Evolutionary conservation across 2,797 vertebrate species (phyloP).

Genomic region (Vireo griseus): DNA sequence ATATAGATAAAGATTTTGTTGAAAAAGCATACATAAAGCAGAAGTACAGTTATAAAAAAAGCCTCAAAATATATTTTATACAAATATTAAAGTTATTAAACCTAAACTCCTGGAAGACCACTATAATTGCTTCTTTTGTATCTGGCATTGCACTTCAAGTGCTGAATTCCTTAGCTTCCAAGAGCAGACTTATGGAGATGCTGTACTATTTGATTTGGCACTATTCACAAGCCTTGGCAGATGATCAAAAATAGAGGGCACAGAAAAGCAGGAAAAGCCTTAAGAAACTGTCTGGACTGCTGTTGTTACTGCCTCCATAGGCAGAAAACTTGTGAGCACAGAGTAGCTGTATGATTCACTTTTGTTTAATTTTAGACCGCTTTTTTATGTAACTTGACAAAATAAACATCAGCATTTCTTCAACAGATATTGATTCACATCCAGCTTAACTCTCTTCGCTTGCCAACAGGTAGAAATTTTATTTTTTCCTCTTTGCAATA

Average conservation of each 20-base stretch:
- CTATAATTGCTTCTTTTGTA: slow-evolving; percentile 54
- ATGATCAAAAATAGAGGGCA: slow-evolving; percentile 74
- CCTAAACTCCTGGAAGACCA: slow-evolving; percentile 41
- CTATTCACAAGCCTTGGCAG: slow-evolving; percentile 64
- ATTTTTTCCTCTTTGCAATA: not conserved
- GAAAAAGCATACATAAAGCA: not conserved
- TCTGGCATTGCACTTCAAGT: slow-evolving; percentile 38
- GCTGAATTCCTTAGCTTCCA: slow-evolving; percentile 67
- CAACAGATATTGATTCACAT: not conserved
- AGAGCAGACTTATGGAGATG: slow-evolving; percentile 62
- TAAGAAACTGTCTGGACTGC: slow-evolving; percentile 69
- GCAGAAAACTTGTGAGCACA: slow-evolving; percentile 43
- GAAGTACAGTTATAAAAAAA: not conserved
- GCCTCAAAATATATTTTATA: not conserved
- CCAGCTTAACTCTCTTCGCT: not conserved
- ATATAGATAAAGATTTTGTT: not conserved
- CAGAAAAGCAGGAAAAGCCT: slow-evolving; percentile 70
- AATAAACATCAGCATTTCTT: slow-evolving; percentile 5
- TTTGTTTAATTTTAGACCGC: not conserved
- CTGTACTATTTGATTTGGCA: slow-evolving; percentile 77
- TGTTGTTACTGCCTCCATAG: slow-evolving; percentile 42
- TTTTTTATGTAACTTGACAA: not conserved
- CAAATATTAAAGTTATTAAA: slow-evolving; percentile 38
- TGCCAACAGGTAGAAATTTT: not conserved
- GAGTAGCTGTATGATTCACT: slow-evolving; percentile 1